Percentiles rank a stretch among this genome's conserved stretches.
Evolutionary conservation across 1,140 invertebrate genomes (phyloP).

Genomic region (Carposina sasakii): DNA sequence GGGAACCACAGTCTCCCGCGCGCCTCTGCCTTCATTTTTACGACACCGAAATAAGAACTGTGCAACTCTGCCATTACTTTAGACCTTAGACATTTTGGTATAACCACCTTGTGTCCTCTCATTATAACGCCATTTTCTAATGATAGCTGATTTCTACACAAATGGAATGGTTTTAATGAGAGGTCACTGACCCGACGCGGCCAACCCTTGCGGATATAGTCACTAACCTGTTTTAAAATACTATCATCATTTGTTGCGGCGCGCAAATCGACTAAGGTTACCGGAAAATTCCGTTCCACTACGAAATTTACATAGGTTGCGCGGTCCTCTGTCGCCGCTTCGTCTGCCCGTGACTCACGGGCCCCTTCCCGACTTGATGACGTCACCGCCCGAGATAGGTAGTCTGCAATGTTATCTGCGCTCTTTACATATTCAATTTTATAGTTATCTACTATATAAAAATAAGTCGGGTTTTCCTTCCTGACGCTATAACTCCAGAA

Average conservation of each 20-base stretch:
- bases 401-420: slow-evolving; percentile 1
- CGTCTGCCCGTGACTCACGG: background rate
- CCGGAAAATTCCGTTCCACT: background rate
- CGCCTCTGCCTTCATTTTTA: too few relatives aligned
- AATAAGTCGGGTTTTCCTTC: too few relatives aligned
- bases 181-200: background rate
- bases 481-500: too few relatives aligned
- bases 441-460: background rate
- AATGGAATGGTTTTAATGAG: background rate
- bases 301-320: slow-evolving; percentile 7
- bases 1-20: slow-evolving; percentile 1
- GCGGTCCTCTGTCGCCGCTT: background rate
- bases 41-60: too few relatives aligned
- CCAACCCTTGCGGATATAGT: slow-evolving; percentile 5
- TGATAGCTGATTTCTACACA: slow-evolving; percentile 3
- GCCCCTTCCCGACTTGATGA: too few relatives aligned
- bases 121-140: slow-evolving; percentile 6
- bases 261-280: background rate
- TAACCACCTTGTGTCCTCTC: background rate
- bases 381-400: background rate
- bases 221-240: background rate
- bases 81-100: background rate
- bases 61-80: slow-evolving; percentile 7
- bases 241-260: background rate
- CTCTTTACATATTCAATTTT: background rate